Base-by-base conservation (phyloP, 2,888 invertebrate species). In the Steromphala cineraria region DNA sequence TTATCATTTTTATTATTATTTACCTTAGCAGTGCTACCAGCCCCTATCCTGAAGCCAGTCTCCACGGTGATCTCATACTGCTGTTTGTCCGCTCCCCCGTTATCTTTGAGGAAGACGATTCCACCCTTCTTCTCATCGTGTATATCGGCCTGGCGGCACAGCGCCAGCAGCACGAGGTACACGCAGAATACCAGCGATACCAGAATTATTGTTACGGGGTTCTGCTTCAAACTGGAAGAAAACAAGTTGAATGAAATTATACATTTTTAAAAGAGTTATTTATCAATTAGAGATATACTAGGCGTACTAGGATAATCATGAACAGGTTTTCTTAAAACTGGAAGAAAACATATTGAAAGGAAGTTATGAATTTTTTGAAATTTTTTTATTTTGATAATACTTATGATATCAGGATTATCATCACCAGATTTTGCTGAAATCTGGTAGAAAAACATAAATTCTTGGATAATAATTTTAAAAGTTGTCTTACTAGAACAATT, bases 21-120 rank as follows among this genome's bases (percentile, higher is more conserved):
- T 7, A 93, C 93, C 88, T 92, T 93, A 4, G 94, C 92, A 46
- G 93, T 91, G 13, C 93, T 93, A 28, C 93, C 93, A 19, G 93
- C 91, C 19, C 90, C 90, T 79, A 86, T 87, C 53, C 91, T 85
- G 84, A 91, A 90, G 17, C 94, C 93, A 1, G 93, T 93, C 85
- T 92, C 92, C 71, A 93, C 82, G 55, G 91, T 90, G 56, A 94
- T 87, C 78, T 92, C 89, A 84, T 93, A 94, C 28, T 90, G 88
- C 84, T 93, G 92, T 74, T 88, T 85, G 85, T 92, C 93, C 53
- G 84, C 85, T 67, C 87, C 78, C 5, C 86, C 82, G 87, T 93
- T 93, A 86, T 93, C 93, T 24, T 89, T 86, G 5, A 93, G 89
- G 62, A 89, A 87, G 5, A 92, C 87, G 21, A 90, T 84, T 1